Percentiles rank a stretch among this genome's conserved stretches.
Conservation (phyloP, 2,797 vertebrate species). For the Dryobates pubescens region DNA sequence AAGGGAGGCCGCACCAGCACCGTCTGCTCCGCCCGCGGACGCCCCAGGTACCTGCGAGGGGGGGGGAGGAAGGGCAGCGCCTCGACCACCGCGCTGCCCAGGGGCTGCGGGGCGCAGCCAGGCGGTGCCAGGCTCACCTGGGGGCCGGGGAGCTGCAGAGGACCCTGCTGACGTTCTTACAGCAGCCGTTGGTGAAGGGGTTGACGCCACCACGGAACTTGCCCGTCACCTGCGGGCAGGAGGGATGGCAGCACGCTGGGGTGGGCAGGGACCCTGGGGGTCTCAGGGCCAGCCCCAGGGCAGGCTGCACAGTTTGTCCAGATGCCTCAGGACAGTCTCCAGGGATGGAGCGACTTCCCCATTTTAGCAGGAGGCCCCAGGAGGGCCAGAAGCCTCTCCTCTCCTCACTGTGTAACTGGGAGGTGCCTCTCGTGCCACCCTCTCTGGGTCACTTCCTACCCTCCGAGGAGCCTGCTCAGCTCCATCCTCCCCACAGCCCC, state of each 20-base stretch:
- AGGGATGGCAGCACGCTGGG: rapidly evolving
- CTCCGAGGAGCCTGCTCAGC: rapidly evolving
- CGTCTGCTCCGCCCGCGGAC: slow-evolving; percentile 81
- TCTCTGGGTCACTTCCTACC: rapidly evolving
- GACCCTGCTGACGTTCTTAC: slow-evolving; percentile 91
- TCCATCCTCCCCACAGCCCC: not conserved
- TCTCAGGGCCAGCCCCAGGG: not conserved
- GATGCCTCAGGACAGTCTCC: not conserved
- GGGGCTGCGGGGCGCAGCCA: rapidly evolving
- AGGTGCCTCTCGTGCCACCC: not conserved
- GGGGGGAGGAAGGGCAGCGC: not conserved
- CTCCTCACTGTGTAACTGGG: not conserved
- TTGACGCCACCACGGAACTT: slow-evolving; percentile 98
- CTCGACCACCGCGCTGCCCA: not conserved
- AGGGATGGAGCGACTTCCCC: rapidly evolving
- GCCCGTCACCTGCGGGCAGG: slow-evolving; percentile 88
- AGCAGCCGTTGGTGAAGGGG: slow-evolving; percentile 95
- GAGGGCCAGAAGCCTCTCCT: not conserved
- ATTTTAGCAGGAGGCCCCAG: not conserved
- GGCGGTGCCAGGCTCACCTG: slow-evolving; percentile 76
- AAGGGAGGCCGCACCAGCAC: slow-evolving; percentile 91
- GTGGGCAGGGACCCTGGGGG: not conserved
- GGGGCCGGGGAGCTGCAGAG: slow-evolving; percentile 96
- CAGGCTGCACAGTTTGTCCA: not conserved
- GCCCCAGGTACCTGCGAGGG: slow-evolving; percentile 87